These are phyloP conservation scores for Pelobates fuscus DNA, from an alignment of 2,113 vertebrate species.

Conservation along the genomic window DNA sequence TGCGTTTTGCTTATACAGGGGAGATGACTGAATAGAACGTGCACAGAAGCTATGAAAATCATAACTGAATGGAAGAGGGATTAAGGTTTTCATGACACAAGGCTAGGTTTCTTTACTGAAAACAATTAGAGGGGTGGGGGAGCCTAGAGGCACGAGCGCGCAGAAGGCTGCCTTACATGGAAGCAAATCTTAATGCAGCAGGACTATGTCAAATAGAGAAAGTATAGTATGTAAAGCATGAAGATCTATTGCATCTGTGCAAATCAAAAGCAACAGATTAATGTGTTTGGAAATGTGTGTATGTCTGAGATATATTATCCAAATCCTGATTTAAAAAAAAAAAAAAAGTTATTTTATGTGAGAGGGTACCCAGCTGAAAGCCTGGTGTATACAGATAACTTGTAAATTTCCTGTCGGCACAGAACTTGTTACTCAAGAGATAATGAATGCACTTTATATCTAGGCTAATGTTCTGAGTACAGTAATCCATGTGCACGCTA, in stretches of 20 bases:
- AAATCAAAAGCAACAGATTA: too few species aligned
- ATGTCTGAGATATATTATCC: too few species aligned
- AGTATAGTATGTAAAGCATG: too few species aligned
- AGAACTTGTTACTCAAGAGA: too few species aligned
- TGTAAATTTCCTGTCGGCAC: too few species aligned
- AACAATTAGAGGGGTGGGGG: constrained; percentile 30
- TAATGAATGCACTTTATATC: constrained; percentile 1
- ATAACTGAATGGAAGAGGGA: background rate
- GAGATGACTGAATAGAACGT: constrained; percentile 25
- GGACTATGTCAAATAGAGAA: too few species aligned
- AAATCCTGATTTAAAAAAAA: too few species aligned
- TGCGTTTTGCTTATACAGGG: background rate
- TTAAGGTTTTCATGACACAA: constrained; percentile 12
- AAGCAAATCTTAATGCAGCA: constrained; percentile 1
- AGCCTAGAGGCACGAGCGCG: constrained; percentile 9
- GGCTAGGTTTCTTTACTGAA: constrained; percentile 28
- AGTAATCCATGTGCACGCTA: constrained; percentile 34
- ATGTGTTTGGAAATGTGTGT: too few species aligned
- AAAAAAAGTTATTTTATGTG: too few species aligned
- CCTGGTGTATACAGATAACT: too few species aligned
- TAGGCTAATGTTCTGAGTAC: constrained; percentile 4
- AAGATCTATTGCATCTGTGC: too few species aligned
- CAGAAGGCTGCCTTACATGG: constrained; percentile 44
- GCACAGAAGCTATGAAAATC: constrained; percentile 26
- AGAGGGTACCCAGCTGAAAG: too few species aligned